These are phyloP conservation scores for Aplocera efformata DNA, from an alignment of 2,888 invertebrate genomes.

Conservation along the genomic window DNA sequence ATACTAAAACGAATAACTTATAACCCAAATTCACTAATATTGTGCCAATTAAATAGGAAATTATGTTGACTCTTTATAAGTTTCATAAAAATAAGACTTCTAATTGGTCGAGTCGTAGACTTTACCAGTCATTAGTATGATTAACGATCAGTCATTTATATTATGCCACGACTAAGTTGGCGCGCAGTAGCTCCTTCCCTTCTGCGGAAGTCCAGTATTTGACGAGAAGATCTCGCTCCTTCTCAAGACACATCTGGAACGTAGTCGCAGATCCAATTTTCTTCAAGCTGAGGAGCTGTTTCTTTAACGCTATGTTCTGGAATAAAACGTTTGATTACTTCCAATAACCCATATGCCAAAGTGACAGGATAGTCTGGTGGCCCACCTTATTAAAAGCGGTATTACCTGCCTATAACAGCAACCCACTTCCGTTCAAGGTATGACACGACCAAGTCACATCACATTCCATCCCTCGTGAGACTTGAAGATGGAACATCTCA, in stretches of 20 bases:
- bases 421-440: too few relatives aligned
- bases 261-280: conserved; percentile 76
- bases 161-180: conserved; percentile 20
- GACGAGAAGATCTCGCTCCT: conserved; percentile 84
- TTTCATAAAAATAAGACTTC: conserved; percentile 17
- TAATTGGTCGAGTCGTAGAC: conserved; percentile 20
- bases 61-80: conserved; percentile 1
- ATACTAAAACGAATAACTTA: too few relatives aligned
- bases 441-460: too few relatives aligned
- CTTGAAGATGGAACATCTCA: too few relatives aligned
- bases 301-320: conserved; percentile 82
- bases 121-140: conserved; percentile 12
- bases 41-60: too few relatives aligned
- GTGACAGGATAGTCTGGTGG: too few relatives aligned
- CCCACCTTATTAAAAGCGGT: too few relatives aligned
- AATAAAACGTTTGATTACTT: conserved; percentile 26
- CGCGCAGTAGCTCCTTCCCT: conserved; percentile 79
- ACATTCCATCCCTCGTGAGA: too few relatives aligned
- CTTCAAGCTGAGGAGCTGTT: conserved; percentile 65
- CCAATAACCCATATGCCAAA: too few relatives aligned
- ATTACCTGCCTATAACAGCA: too few relatives aligned
- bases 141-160: conserved; percentile 16
- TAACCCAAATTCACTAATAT: too few relatives aligned
- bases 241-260: conserved; percentile 82
- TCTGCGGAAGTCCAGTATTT: conserved; percentile 88